A percentile compares a stretch with the other conserved stretches of the same genome.
phyloP scores from a whole-genome alignment of 2,797 vertebrate species.

The Choloepus didactylus region DNA sequence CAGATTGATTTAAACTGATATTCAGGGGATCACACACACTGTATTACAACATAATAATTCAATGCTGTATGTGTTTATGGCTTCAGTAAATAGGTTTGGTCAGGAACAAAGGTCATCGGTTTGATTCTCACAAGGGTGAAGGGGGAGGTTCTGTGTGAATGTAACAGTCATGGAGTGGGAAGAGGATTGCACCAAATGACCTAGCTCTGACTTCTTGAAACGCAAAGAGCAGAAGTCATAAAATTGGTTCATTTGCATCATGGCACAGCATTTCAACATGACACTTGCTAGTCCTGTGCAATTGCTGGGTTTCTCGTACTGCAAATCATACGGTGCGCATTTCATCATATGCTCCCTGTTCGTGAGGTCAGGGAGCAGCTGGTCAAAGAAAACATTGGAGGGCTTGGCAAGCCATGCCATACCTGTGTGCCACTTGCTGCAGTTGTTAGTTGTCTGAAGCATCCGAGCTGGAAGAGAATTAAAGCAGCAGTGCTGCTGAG shows the following conservation, averaged over 20 bases:
- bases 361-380: constrained; percentile 15
- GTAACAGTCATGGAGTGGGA: neutral
- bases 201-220: constrained; percentile 15
- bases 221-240: constrained; percentile 49
- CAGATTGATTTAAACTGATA: neutral
- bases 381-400: neutral
- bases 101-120: neutral
- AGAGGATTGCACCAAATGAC: neutral
- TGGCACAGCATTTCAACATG: neutral
- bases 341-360: neutral
- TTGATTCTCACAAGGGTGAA: neutral
- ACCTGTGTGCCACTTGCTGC: neutral
- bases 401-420: neutral
- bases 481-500: neutral
- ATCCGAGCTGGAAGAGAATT: constrained; percentile 9
- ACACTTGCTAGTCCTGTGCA: neutral
- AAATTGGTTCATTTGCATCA: constrained; percentile 63
- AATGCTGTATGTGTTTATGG: neutral
- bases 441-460: neutral
- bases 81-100: neutral
- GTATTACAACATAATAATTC: neutral
- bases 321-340: neutral
- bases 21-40: neutral
- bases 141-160: neutral
- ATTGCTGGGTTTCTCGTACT: neutral